Base-by-base conservation (phyloP, 2,888 invertebrate species). In the Athrips mouffetella region DNA sequence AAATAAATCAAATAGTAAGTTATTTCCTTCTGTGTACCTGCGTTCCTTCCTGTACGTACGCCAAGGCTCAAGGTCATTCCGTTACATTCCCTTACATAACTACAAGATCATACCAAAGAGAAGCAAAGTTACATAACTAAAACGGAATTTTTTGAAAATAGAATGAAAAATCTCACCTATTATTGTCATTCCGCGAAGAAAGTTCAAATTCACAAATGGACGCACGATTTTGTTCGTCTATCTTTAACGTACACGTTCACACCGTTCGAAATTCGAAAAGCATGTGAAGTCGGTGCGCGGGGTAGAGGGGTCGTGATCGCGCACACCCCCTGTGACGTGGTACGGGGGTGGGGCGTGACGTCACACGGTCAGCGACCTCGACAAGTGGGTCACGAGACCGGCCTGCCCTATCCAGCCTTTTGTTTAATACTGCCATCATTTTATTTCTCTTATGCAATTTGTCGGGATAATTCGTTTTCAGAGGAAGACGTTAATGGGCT, bases 341-440 rank as follows among this genome's bases (percentile, higher is more conserved):
- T 40, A 29, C 49, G 64, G 63, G 62, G 60, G 64, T 65, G 66
- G 58, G 61, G 64, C 58, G 80, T 86, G 87, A 87, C 87, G 87
- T 86, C 87, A 87, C 81, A 63, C 77, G 84, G 85, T 83, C 83
- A 79, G 63, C 77, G 77, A 86, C 78, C 84, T 68, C 61, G 63
- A 63, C 65, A 87, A 81, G 65, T 87, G 70, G 87, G 87, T 87
- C 86, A 87, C 58, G 67, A 65, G 65, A 72, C 72, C 76, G 65
- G 70, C 70, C 67, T 73, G 78, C 73, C 76, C 79, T 78, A 79
- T 81, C 74, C 73, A 60, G 60, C 57, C 61, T 63, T 66, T 69
- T 62, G 63, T 67, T 59, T 65, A 61, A 65, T 59, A 60, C 33
- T 11, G 23, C 25, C 25, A 37, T n/a, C n/a, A n/a, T n/a, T n/a